phyloP scores from a whole-genome alignment of 2,113 vertebrate genomes.

The Aegotheles bennettii region DNA sequence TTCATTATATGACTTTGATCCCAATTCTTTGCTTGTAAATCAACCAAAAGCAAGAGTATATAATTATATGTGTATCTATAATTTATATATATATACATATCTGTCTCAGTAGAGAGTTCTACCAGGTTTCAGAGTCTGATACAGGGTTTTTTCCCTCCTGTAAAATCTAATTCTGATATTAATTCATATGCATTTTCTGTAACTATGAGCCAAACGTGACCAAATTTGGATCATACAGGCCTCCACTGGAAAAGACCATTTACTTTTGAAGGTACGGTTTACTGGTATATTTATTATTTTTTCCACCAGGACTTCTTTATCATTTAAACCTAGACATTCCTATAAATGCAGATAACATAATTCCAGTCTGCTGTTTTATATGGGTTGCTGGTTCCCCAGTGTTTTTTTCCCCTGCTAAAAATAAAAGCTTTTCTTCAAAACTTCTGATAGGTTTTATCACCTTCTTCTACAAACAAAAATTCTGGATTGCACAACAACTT shows the following conservation, averaged over 20 bases:
- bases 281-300: not conserved
- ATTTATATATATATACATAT: not conserved
- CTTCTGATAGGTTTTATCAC: not conserved
- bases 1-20: constrained; percentile 1
- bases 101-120: not conserved
- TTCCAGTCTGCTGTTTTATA: not conserved
- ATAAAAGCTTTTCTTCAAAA: constrained; percentile 12
- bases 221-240: not conserved
- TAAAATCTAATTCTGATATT: not conserved
- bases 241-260: not conserved
- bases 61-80: not conserved
- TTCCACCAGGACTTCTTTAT: not conserved
- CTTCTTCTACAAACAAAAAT: not conserved
- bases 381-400: not conserved
- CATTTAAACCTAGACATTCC: not conserved
- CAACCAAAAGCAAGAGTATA: not conserved
- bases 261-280: not conserved
- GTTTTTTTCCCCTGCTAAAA: constrained; percentile 15
- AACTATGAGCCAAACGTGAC: not conserved
- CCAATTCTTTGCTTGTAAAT: not conserved
- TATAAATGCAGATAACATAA: not conserved
- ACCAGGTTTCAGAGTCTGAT: not conserved
- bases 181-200: not conserved
- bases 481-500: not conserved
- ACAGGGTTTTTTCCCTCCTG: not conserved